Percentiles rank a stretch among this genome's conserved stretches.
phyloP scores from a whole-genome alignment of 2,797 vertebrate species.

The Sebastiscus tertius region DNA sequence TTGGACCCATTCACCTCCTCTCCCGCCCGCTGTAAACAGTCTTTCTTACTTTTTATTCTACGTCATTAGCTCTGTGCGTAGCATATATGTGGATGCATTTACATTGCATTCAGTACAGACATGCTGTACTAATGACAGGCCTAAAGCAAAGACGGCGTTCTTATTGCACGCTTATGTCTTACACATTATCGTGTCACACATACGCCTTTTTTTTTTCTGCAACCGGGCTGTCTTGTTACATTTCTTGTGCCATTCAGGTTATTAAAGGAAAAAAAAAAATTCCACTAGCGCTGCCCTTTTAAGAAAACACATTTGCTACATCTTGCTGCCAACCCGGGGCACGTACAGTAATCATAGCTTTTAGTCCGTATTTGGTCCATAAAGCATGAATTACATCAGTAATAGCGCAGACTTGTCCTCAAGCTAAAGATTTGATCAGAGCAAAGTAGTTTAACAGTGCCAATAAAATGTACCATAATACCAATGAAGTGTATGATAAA shows the following conservation, averaged over 20 bases:
- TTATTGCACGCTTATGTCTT: too few species aligned
- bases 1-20: too few species aligned
- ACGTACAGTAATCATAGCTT: conserved; percentile 31
- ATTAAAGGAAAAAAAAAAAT: conserved; percentile 12
- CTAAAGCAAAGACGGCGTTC: too few species aligned
- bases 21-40: too few species aligned
- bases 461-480: conserved; percentile 1
- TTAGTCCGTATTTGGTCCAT: conserved; percentile 14
- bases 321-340: neutral
- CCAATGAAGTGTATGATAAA: conserved; percentile 8
- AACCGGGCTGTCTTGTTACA: neutral
- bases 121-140: too few species aligned
- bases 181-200: too few species aligned
- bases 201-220: too few species aligned
- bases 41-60: too few species aligned
- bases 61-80: too few species aligned
- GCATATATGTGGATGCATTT: too few species aligned
- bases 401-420: conserved; percentile 2
- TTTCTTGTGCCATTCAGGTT: conserved; percentile 3
- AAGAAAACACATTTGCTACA: conserved; percentile 11
- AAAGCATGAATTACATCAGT: conserved; percentile 29
- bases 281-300: neutral
- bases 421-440: neutral
- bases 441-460: neutral
- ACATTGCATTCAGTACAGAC: too few species aligned